Conservation (phyloP, 2,888 invertebrate species). For the Mythimna impura region DNA sequence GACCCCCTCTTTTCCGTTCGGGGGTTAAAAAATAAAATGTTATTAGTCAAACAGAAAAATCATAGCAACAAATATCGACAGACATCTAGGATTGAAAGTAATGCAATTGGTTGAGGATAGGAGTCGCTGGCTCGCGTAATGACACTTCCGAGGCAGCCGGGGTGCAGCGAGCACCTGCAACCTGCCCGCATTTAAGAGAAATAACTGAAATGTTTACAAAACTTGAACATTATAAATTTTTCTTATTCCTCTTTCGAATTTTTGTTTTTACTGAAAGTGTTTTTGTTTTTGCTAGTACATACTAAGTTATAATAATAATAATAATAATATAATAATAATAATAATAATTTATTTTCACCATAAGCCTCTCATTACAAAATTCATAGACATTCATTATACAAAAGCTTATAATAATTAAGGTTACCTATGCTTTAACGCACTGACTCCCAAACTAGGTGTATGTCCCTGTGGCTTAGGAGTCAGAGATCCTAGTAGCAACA, state of each 20-base stretch:
- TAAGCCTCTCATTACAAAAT: too few species aligned
- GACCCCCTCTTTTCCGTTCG: too few species aligned
- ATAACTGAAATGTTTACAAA: slow-evolving; percentile 43
- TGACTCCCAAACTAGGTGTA: too few species aligned
- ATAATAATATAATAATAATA: too few species aligned
- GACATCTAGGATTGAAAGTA: slow-evolving; percentile 53
- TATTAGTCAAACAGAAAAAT: slow-evolving; percentile 51
- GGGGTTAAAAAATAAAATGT: background rate
- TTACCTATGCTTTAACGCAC: too few species aligned
- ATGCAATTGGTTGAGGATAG: slow-evolving; percentile 64
- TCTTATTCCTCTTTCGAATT: background rate
- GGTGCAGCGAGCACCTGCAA: slow-evolving; percentile 47
- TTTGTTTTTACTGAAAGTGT: background rate
- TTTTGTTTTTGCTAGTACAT: too few species aligned
- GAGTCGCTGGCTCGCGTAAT: slow-evolving; percentile 66
- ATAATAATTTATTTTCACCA: too few species aligned
- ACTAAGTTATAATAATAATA: too few species aligned
- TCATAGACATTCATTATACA: too few species aligned
- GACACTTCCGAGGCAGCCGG: slow-evolving; percentile 64
- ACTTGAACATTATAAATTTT: background rate
- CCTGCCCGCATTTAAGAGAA: slow-evolving; percentile 18
- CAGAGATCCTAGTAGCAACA: too few species aligned
- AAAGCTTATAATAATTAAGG: too few species aligned
- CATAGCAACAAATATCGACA: slow-evolving; percentile 45
- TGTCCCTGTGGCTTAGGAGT: too few species aligned